Evolutionary conservation across 1,140 invertebrate genomes (phyloP).

Genomic region (Scaptomyza graminum): DNA sequence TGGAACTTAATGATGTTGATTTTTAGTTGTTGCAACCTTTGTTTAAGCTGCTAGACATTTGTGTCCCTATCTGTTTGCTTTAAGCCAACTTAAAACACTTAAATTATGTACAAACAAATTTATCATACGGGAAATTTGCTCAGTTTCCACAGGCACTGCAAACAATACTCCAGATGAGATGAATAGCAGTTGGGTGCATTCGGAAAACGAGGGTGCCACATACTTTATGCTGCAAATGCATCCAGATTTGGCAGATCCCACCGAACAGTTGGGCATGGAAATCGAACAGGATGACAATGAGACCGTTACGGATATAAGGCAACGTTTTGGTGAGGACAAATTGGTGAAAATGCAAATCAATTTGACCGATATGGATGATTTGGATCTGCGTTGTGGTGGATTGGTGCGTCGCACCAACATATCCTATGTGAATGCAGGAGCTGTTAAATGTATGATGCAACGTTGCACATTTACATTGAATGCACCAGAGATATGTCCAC

Average conservation of each 20-base stretch:
- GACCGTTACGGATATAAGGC: slow-evolving; percentile 87
- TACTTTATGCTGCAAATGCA: slow-evolving; percentile 88
- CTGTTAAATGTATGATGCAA: slow-evolving; percentile 88
- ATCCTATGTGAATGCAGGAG: slow-evolving; percentile 85
- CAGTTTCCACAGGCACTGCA: slow-evolving; percentile 53
- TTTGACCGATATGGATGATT: slow-evolving; percentile 88
- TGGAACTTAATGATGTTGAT: neutral
- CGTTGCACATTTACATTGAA: slow-evolving; percentile 87
- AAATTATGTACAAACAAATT: slow-evolving; percentile 13
- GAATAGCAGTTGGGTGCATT: slow-evolving; percentile 73
- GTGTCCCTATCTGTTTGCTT: slow-evolving; percentile 7
- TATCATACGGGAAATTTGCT: neutral
- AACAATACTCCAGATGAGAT: slow-evolving; percentile 3
- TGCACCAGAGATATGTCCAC: slow-evolving; percentile 89
- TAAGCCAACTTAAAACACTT: slow-evolving; percentile 36
- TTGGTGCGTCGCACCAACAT: slow-evolving; percentile 87
- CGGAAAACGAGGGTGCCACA: slow-evolving; percentile 84
- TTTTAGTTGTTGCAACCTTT: neutral
- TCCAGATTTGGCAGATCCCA: slow-evolving; percentile 88
- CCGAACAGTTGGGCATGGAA: slow-evolving; percentile 89
- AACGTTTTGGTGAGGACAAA: slow-evolving; percentile 87
- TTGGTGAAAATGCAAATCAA: slow-evolving; percentile 87
- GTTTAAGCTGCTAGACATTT: neutral
- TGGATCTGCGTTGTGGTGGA: slow-evolving; percentile 89
- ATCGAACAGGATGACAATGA: slow-evolving; percentile 88